Evolutionary conservation across 2,888 invertebrate genomes (phyloP), one percentile per base, ranked within the genome.

Genomic region (Muscina levida): DNA sequence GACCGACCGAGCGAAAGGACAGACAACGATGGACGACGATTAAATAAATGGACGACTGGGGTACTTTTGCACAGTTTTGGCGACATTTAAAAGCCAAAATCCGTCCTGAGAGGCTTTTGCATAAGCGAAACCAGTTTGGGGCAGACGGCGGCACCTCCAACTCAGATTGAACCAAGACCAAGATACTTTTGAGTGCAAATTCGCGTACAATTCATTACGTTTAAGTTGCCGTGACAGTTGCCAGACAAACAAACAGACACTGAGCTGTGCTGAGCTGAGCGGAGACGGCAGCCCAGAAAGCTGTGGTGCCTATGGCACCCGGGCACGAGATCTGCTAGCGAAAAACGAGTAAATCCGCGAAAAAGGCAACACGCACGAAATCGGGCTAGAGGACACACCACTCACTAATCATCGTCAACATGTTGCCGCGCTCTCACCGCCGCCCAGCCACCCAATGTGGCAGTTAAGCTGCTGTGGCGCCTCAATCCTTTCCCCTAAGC

Each of bases 141-240:
- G 22, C 39, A 31, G 8, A 31, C 31, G 8, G 8, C 31, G 8
- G 3, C 31, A 31, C 42, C 15, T n/a, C 42, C 19, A 42, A 62
- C 31, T 3, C 62, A 62, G 62, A 62, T 62, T 75, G 77, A 31
- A 31, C 31, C 31, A 31, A 31, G 31, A 3, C n/a, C 31, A 31
- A 31, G 67, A 72, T 72, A 74, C 77, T 77, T 66, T 77, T 77
- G 77, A 81, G 77, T 81, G 81, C 77, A 81, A 77, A 81, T 81
- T 81, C 81, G 81, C 81, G 77, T 81, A 72, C 77, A 81, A 80
- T 77, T 77, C 72, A 72, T 75, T 77, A 72, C 53, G 72, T 67
- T 65, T 81, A 81, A 81, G 81, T 71, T 81, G 81, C 72, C 77
- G 81, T 81, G 62, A 62, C 62, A 62, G 62, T 62, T 62, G 62